phyloP scores from a whole-genome alignment of 2,113 vertebrate species.

The Monarcha castaneiventris region DNA sequence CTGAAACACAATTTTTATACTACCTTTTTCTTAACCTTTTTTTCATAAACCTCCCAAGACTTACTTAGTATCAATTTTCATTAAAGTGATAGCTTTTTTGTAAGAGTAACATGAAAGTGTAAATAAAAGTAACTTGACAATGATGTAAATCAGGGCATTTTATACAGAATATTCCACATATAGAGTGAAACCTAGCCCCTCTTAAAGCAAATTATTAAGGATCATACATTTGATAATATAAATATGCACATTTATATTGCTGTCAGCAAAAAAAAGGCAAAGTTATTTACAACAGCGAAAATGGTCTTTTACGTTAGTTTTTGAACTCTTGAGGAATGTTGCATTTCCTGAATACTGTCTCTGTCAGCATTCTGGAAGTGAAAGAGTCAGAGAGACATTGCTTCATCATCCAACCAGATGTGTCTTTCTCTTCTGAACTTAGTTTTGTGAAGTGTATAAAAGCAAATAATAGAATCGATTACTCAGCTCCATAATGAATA shows the following conservation, averaged over 20 bases:
- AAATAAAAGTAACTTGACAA: background rate
- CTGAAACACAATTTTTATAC: background rate
- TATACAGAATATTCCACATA: background rate
- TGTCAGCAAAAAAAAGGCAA: background rate
- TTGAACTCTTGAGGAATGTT: background rate
- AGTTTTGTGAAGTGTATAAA: background rate
- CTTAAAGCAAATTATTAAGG: background rate
- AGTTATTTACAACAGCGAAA: background rate
- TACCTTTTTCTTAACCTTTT: background rate
- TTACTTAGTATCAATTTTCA: background rate
- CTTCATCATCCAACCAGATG: background rate
- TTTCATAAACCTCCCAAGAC: background rate
- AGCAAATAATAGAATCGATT: background rate
- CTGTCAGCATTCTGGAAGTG: background rate
- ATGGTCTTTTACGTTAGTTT: background rate
- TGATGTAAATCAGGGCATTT: background rate
- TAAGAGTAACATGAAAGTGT: background rate
- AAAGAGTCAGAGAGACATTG: background rate
- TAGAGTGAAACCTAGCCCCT: background rate
- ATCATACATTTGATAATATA: background rate
- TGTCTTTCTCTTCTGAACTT: background rate
- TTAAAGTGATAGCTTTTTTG: background rate
- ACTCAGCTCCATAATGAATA: constrained; percentile 17
- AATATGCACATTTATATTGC: background rate
- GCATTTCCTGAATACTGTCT: background rate